phyloP scores from a whole-genome alignment of 2,113 vertebrate genomes.

The Gallinago media region DNA sequence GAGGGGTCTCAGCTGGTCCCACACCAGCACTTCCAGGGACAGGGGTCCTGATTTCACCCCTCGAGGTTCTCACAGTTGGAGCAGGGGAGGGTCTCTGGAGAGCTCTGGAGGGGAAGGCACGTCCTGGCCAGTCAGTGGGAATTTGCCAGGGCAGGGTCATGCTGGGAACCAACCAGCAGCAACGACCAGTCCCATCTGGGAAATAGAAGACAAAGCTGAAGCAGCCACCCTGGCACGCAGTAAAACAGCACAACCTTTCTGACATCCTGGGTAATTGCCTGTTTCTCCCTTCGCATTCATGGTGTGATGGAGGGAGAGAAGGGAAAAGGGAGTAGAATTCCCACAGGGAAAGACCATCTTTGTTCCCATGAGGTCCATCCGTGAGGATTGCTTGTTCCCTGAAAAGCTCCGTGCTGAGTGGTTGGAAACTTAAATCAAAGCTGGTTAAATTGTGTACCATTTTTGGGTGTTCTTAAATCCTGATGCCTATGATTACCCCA shows the following conservation, averaged over 20 bases:
- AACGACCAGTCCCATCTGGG: not conserved
- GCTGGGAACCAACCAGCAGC: not conserved
- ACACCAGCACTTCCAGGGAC: accelerated
- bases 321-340: not conserved
- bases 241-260: not conserved
- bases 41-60: not conserved
- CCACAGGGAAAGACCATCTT: not conserved
- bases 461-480: not conserved
- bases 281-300: not conserved
- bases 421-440: not conserved
- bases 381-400: not conserved
- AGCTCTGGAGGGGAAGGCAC: not conserved
- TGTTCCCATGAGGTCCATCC: accelerated
- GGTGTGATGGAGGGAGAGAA: not conserved
- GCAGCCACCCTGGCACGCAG: not conserved
- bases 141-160: not conserved
- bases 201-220: not conserved
- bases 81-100: not conserved
- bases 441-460: accelerated
- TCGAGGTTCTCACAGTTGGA: accelerated
- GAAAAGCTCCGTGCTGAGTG: not conserved
- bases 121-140: not conserved
- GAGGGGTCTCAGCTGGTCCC: not conserved
- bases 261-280: not conserved
- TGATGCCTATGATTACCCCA: accelerated